These are phyloP conservation scores for Melikaiella ostensackeni DNA, from an alignment of 2,888 invertebrate species.

Conservation along the genomic window DNA sequence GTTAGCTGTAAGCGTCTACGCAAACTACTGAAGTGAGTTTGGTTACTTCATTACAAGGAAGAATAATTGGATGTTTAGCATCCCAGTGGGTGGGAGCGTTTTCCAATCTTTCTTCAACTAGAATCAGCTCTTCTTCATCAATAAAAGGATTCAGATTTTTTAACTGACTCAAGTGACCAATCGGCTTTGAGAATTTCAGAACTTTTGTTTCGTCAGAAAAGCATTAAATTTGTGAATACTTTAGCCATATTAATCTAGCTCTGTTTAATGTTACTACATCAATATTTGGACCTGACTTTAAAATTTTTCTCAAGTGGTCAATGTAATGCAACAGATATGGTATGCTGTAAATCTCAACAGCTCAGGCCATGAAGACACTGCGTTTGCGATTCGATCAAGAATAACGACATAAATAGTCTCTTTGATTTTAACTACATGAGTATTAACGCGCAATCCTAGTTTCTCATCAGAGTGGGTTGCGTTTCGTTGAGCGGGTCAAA, in stretches of 20 bases:
- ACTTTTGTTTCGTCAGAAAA: too few species aligned
- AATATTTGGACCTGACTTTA: too few species aligned
- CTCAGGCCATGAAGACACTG: background rate
- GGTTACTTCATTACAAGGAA: conserved; percentile 21
- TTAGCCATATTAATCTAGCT: too few species aligned
- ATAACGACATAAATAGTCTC: background rate
- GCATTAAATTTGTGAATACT: too few species aligned
- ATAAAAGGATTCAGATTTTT: conserved; percentile 41
- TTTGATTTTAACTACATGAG: background rate
- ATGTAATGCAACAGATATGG: too few species aligned
- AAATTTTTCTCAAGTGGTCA: too few species aligned
- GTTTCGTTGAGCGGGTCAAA: too few species aligned
- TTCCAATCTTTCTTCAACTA: conserved; percentile 49
- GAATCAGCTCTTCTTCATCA: conserved; percentile 42
- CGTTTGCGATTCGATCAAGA: background rate
- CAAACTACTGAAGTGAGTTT: conserved; percentile 18
- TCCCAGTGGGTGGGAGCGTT: conserved; percentile 31
- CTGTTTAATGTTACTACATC: too few species aligned
- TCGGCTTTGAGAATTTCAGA: background rate
- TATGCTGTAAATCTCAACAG: background rate
- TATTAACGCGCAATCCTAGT: too few species aligned
- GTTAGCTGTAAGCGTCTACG: conserved; percentile 34
- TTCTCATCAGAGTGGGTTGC: too few species aligned
- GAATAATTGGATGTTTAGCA: conserved; percentile 42
- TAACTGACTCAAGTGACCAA: background rate